Evolutionary conservation across 2,113 vertebrate genomes (phyloP).

Genomic region (Hyperopisus bebe): DNA sequence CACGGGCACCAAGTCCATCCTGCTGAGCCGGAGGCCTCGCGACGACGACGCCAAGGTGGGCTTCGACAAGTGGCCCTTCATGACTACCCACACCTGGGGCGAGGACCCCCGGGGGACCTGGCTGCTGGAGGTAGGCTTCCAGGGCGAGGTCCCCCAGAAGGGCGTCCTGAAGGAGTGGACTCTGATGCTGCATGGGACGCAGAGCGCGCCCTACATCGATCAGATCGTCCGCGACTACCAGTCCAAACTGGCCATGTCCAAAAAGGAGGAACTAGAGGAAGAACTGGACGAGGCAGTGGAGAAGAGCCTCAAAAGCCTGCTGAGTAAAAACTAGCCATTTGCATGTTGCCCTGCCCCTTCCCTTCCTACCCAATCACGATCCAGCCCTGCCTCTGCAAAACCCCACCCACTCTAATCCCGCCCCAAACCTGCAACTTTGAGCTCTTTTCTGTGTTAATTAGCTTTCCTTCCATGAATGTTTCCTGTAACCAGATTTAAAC

Average conservation of each 20-base stretch:
- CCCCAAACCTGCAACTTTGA: constrained; percentile 25
- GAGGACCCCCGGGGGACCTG: constrained; percentile 94
- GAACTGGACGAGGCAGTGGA: constrained; percentile 95
- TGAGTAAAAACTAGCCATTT: constrained; percentile 76
- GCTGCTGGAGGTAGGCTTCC: constrained; percentile 87
- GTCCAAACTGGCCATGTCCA: constrained; percentile 98
- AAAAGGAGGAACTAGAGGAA: constrained; percentile 97
- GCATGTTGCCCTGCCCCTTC: constrained; percentile 51
- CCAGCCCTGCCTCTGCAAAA: constrained; percentile 39
- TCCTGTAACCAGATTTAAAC: constrained; percentile 57
- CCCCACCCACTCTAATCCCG: constrained; percentile 20
- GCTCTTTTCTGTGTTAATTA: constrained; percentile 47
- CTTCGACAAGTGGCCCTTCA: constrained; percentile 99
- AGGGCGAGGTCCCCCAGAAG: constrained; percentile 68
- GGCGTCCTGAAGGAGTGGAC: constrained; percentile 95
- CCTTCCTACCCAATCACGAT: constrained; percentile 35
- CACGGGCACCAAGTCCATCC: constrained; percentile 94
- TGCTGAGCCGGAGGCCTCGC: constrained; percentile 87
- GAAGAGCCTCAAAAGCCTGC: constrained; percentile 88
- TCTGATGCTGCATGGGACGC: constrained; percentile 94
- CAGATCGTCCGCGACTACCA: constrained; percentile 96
- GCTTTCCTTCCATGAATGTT: constrained; percentile 57
- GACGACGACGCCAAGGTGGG: constrained; percentile 95
- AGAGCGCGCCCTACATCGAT: constrained; percentile 97
- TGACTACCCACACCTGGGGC: constrained; percentile 98